Evolutionary conservation across 2,888 invertebrate genomes (phyloP).

Genomic region (Cylloceria caligata): DNA sequence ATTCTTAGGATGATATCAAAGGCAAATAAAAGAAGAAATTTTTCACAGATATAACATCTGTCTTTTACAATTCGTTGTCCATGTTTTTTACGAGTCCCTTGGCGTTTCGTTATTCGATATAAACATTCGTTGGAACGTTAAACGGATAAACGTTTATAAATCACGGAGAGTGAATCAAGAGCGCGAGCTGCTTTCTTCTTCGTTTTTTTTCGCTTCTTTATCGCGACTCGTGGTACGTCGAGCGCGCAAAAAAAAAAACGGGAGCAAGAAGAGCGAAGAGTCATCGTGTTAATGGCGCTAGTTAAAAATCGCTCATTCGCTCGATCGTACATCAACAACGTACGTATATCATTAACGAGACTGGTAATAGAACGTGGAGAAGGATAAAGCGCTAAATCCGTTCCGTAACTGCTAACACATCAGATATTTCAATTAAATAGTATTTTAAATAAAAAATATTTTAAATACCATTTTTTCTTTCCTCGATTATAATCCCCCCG

Average conservation of each 20-base stretch:
- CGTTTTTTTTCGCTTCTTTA: conserved; percentile 4
- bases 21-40: not conserved
- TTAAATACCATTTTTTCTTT: too few species aligned
- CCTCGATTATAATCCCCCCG: too few species aligned
- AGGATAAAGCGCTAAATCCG: not conserved
- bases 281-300: conserved; percentile 31
- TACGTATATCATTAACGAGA: conserved; percentile 13
- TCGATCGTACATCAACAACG: conserved; percentile 10
- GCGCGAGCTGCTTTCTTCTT: conserved; percentile 16
- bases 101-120: conserved; percentile 54
- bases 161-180: conserved; percentile 30
- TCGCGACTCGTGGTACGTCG: not conserved
- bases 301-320: conserved; percentile 12
- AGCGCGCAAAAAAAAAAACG: not conserved
- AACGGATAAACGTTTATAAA: conserved; percentile 25
- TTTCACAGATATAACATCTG: conserved; percentile 4
- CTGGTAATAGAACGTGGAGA: not conserved
- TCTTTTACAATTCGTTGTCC: conserved; percentile 1
- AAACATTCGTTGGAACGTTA: conserved; percentile 45
- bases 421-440: too few species aligned
- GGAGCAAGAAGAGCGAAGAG: conserved; percentile 2
- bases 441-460: too few species aligned
- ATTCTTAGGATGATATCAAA: not conserved
- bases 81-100: not conserved
- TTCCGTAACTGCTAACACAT: too few species aligned